phyloP scores from a whole-genome alignment of 2,888 invertebrate genomes.

The Tethea ocularis region DNA sequence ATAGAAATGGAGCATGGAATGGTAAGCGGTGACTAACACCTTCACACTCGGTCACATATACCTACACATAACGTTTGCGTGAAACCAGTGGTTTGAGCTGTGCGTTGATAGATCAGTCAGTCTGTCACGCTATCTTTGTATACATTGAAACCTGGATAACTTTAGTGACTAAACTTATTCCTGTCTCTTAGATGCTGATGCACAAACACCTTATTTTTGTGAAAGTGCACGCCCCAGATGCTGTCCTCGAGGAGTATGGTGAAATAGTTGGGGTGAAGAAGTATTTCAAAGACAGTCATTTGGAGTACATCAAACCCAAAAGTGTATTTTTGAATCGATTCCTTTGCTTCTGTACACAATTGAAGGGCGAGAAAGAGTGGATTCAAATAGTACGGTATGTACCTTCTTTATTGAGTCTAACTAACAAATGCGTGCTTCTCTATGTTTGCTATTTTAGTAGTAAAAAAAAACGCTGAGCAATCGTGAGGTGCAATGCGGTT shows the following conservation, averaged over 20 bases:
- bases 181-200: constrained; percentile 7
- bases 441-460: no score
- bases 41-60: no score
- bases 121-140: no score
- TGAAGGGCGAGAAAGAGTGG: constrained; percentile 13
- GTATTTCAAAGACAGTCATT: constrained; percentile 17
- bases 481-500: no score
- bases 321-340: background rate
- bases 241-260: constrained; percentile 13
- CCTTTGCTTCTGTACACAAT: constrained; percentile 1
- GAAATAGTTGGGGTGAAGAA: constrained; percentile 13
- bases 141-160: no score
- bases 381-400: constrained; percentile 14
- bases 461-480: no score
- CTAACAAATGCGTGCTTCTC: no score
- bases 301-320: constrained; percentile 12
- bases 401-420: no score
- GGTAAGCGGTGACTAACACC: background rate
- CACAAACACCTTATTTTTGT: constrained; percentile 14
- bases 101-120: no score
- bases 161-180: no score
- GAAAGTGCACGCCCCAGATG: constrained; percentile 18
- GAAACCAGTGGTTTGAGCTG: no score
- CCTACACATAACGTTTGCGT: no score
- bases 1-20: constrained; percentile 10